These are phyloP conservation scores for Xiphophorus couchianus DNA, from an alignment of 2,113 vertebrate genomes.

Conservation along the genomic window DNA sequence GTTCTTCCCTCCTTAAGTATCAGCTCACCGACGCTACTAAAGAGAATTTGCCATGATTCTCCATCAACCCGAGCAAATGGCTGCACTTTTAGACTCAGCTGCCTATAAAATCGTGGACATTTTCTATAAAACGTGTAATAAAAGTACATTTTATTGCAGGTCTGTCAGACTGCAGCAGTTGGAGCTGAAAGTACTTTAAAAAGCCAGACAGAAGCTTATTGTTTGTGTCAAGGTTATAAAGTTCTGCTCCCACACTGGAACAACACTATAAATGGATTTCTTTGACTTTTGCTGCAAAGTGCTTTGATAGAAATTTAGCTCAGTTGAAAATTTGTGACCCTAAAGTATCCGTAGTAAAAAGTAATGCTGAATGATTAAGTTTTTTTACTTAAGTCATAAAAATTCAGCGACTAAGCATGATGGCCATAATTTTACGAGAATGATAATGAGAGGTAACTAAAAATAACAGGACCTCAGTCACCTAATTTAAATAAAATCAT, in stretches of 20 bases:
- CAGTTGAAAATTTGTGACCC: background rate
- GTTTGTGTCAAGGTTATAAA: background rate
- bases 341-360: background rate
- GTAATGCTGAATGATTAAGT: background rate
- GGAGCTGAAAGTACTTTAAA: background rate
- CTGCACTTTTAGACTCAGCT: background rate
- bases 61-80: background rate
- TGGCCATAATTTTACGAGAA: no score
- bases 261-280: background rate
- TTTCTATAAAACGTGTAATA: slow-evolving; percentile 4
- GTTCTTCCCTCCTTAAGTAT: background rate
- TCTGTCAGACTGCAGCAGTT: background rate
- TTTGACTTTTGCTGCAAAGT: background rate
- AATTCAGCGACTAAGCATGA: background rate
- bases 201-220: background rate
- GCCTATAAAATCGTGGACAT: background rate
- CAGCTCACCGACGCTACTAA: background rate
- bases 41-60: background rate
- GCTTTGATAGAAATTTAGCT: background rate
- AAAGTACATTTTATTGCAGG: background rate
- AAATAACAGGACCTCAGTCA: background rate
- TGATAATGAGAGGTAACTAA: no score
- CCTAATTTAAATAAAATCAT: background rate
- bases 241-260: background rate
- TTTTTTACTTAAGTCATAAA: background rate